Evolutionary conservation across 2,888 invertebrate species (phyloP).

Genomic region (Peribatodes rhomboidaria): DNA sequence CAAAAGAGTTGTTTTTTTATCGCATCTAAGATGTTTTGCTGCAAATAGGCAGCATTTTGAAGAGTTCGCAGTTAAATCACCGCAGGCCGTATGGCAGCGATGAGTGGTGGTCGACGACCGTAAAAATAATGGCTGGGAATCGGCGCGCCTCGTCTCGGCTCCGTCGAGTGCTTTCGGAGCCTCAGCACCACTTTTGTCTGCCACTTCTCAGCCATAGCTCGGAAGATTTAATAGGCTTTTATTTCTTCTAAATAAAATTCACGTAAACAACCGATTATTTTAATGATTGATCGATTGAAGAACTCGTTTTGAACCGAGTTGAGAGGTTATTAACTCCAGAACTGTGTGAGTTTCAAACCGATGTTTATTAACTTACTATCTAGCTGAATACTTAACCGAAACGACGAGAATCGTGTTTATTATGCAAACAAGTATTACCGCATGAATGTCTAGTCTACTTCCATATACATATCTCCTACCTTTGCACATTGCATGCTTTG

Average conservation of each 20-base stretch:
- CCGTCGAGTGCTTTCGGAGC: conserved; percentile 21
- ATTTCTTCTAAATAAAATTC: neutral
- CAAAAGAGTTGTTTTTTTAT: too few species aligned
- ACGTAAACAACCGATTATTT: neutral
- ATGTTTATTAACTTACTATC: too few species aligned
- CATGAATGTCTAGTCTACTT: too few species aligned
- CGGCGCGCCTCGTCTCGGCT: conserved; percentile 52
- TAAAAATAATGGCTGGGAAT: conserved; percentile 79
- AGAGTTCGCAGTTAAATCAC: conserved; percentile 30
- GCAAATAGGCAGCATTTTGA: neutral
- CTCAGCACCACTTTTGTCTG: conserved; percentile 34
- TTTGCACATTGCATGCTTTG: neutral
- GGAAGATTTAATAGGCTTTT: conserved; percentile 23
- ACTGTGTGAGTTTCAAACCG: too few species aligned
- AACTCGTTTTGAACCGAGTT: neutral
- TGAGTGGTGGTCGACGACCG: conserved; percentile 76
- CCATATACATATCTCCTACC: neutral
- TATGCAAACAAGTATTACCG: too few species aligned
- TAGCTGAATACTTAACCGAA: too few species aligned
- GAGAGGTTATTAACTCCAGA: too few species aligned
- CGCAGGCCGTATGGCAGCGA: conserved; percentile 53
- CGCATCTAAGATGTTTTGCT: neutral
- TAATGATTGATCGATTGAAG: neutral
- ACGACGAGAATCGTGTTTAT: too few species aligned
- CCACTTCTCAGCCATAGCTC: conserved; percentile 28